Base-by-base conservation (phyloP, 2,113 vertebrate genomes). In the Poecile atricapillus region DNA sequence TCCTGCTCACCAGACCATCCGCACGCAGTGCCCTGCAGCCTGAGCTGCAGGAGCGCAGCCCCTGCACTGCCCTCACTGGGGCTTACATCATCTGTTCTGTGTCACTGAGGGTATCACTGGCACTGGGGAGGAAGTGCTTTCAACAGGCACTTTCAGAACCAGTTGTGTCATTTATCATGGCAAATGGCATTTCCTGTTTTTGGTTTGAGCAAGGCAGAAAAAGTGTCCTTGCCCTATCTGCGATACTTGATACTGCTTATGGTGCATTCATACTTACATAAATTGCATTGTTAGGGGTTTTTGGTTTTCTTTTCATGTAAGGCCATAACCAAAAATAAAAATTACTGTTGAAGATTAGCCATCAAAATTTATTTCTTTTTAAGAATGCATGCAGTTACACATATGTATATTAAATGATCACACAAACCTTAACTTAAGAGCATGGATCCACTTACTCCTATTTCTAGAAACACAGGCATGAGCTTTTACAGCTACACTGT, bases 141-240 rank as follows among this genome's bases (percentile, higher is more conserved):
- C 95, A 97, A 49, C 95, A 87, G 82, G n/a, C 77, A 89, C 68
- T 87, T 91, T 81, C 83, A 78, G 64, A 84, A 49, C 43, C 43
- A 47, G 83, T 81, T 93, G 77, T 91, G 87, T 83, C 76, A 79
- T 97, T 96, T 97, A 92, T 95, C 95, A 84, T 68, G 88, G 82
- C 56, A 95, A 95, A 86, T 7, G 17, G 53, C 90, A 89, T 96
- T 96, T 96, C 78, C 90, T 93, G 82, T 10, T 93, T 81, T 90
- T 63, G 27, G 14, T 63, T 85, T 79, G 56, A 85, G 46, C 10
- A 19, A 67, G 23, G 63, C 65, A 65, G 55, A 82, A 62, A 17
- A 59, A 50, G 28, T 37, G 49, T 65, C 47, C n/a, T 30, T 83
- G 28, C 17, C 28, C 43, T 82, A 11, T 86, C 74, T 5, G 6